Evolutionary conservation across 2,113 vertebrate genomes (phyloP).

Genomic region (Sarotherodon lohbergeri): DNA sequence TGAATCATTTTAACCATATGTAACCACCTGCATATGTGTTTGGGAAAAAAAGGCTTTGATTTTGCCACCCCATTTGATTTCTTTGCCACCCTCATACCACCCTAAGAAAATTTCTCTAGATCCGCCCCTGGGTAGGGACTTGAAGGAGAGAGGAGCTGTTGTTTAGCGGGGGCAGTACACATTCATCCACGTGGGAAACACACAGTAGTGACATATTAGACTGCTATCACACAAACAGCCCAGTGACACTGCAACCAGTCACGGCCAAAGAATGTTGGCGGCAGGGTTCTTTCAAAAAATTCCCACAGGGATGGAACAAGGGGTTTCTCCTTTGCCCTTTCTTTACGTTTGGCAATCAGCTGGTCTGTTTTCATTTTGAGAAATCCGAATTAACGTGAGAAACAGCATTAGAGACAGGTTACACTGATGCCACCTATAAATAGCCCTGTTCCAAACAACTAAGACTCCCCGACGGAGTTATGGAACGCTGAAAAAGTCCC

Average conservation of each 20-base stretch:
- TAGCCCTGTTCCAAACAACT: not conserved
- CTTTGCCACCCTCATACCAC: too few relatives aligned
- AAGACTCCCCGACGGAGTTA: not conserved
- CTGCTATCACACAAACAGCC: constrained; percentile 29
- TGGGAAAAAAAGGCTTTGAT: too few relatives aligned
- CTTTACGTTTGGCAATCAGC: constrained; percentile 29
- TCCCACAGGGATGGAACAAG: constrained; percentile 18
- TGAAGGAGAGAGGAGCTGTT: not conserved
- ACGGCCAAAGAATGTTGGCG: constrained; percentile 14
- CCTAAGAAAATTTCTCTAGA: too few relatives aligned
- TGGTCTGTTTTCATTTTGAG: constrained; percentile 10
- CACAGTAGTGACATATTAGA: constrained; percentile 52
- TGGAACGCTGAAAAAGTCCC: constrained; percentile 10
- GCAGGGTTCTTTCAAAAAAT: constrained; percentile 20
- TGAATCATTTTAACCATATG: too few relatives aligned
- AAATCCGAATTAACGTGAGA: not conserved
- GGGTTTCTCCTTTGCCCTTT: not conserved
- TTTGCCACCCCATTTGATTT: too few relatives aligned
- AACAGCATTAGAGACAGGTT: not conserved
- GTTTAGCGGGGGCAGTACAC: constrained; percentile 14
- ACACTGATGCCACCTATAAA: not conserved
- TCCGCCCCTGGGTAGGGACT: not conserved
- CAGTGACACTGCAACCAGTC: constrained; percentile 41
- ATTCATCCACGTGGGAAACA: constrained; percentile 64
- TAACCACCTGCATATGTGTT: too few relatives aligned